Percentiles rank a stretch among this genome's conserved stretches.
phyloP scores from a whole-genome alignment of 2,888 invertebrate genomes.

The Coelogynopora nodosa region DNA sequence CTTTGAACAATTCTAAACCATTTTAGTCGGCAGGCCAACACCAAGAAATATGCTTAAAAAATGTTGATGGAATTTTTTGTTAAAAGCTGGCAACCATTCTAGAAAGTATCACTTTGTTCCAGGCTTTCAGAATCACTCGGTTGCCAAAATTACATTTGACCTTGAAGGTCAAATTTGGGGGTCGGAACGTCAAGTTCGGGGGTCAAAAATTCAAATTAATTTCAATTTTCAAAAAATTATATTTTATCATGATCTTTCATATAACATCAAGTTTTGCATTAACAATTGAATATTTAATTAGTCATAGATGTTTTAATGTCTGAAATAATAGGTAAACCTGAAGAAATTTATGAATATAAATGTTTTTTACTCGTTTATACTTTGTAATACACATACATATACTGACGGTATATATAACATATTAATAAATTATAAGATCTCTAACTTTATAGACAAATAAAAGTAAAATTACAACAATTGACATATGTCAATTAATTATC shows the following conservation, averaged over 20 bases:
- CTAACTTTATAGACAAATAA: slow-evolving; percentile 22
- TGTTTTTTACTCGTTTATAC: not conserved
- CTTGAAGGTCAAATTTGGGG: slow-evolving; percentile 21
- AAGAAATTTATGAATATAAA: slow-evolving; percentile 16
- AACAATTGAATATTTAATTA: slow-evolving; percentile 16
- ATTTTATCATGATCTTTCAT: slow-evolving; percentile 31
- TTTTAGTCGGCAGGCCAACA: slow-evolving; percentile 6
- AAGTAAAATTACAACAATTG: too few species aligned
- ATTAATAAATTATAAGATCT: slow-evolving; percentile 15
- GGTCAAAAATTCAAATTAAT: slow-evolving; percentile 16
- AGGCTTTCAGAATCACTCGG: slow-evolving; percentile 20
- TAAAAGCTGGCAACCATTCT: slow-evolving; percentile 2
- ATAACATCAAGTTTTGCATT: slow-evolving; percentile 26
- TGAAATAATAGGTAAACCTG: slow-evolving; percentile 29
- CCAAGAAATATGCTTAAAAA: slow-evolving; percentile 23
- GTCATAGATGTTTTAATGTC: slow-evolving; percentile 17
- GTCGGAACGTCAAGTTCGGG: slow-evolving; percentile 24
- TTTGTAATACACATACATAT: not conserved
- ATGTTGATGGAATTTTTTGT: slow-evolving; percentile 9
- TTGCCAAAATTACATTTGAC: slow-evolving; percentile 11
- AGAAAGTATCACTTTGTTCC: slow-evolving; percentile 15
- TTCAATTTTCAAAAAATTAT: slow-evolving; percentile 2
- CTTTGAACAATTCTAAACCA: too few species aligned
- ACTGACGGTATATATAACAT: slow-evolving; percentile 12
- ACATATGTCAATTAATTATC: too few species aligned